These are phyloP conservation scores for Todiramphus saurophagus DNA, from an alignment of 2,113 vertebrate genomes.

Conservation along the genomic window DNA sequence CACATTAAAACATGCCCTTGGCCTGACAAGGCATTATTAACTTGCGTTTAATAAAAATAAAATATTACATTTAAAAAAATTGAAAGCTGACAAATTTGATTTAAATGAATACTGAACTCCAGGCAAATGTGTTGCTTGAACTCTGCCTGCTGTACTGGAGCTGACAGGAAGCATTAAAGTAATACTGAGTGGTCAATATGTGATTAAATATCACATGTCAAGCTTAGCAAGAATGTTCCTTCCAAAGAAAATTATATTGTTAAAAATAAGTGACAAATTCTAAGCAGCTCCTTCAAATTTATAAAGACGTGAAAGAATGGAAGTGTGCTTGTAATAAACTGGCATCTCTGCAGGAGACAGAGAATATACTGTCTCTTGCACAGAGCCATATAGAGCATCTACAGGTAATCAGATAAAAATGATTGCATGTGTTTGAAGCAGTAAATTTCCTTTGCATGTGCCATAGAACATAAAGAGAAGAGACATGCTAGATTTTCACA, in stretches of 20 bases:
- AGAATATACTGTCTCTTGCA: slow-evolving; percentile 1
- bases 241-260: slow-evolving; percentile 72
- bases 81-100: slow-evolving; percentile 73
- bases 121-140: slow-evolving; percentile 70
- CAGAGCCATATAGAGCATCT: slow-evolving; percentile 4
- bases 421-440: slow-evolving; percentile 48
- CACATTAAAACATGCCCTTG: slow-evolving; percentile 60
- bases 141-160: slow-evolving; percentile 60
- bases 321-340: slow-evolving; percentile 55
- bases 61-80: slow-evolving; percentile 61
- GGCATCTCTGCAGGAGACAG: slow-evolving; percentile 43
- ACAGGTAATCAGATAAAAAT: slow-evolving; percentile 70
- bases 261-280: slow-evolving; percentile 74
- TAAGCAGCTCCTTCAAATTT: slow-evolving; percentile 61
- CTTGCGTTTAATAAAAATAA: slow-evolving; percentile 71
- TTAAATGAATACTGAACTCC: slow-evolving; percentile 70
- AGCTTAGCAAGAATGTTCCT: slow-evolving; percentile 44
- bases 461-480: slow-evolving; percentile 29
- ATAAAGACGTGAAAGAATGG: slow-evolving; percentile 57
- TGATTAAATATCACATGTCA: slow-evolving; percentile 63
- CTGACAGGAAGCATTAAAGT: slow-evolving; percentile 69
- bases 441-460: slow-evolving; percentile 63
- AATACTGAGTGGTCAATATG: slow-evolving; percentile 67
- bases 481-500: slow-evolving; percentile 48
- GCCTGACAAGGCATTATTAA: slow-evolving; percentile 71